Conservation (phyloP, 2,113 vertebrate genomes). For the Microtus montanus region DNA sequence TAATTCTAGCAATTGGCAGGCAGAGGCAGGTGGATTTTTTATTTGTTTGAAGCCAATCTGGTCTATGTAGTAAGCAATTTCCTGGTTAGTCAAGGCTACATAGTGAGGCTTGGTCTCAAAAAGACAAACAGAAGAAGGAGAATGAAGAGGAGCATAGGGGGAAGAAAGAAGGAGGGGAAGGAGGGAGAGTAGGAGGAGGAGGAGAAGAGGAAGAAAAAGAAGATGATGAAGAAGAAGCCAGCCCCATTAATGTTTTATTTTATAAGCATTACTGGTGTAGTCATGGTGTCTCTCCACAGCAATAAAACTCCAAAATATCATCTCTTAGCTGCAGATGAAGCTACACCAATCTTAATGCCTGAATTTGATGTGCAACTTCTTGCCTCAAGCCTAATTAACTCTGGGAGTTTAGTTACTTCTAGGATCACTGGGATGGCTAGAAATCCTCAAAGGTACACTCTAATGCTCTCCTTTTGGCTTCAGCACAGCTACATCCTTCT, state of each 20-base stretch:
- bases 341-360: not conserved
- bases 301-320: not conserved
- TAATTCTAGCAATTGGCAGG: not conserved
- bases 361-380: not conserved
- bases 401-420: not conserved
- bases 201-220: not conserved
- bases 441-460: too few relatives aligned
- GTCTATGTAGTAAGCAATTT: not conserved
- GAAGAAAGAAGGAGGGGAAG: accelerated
- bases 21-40: not conserved
- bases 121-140: not conserved
- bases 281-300: not conserved
- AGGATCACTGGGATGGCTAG: not conserved
- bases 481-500: not conserved
- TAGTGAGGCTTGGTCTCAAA: not conserved
- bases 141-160: not conserved
- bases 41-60: not conserved
- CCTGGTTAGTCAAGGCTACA: not conserved
- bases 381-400: not conserved
- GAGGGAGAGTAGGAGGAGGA: accelerated
- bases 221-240: not conserved
- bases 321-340: constrained; percentile 1
- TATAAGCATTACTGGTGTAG: not conserved
- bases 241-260: not conserved
- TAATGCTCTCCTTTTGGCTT: not conserved